Conservation (phyloP, 2,113 vertebrate species). For the Pteruthius melanotis region DNA sequence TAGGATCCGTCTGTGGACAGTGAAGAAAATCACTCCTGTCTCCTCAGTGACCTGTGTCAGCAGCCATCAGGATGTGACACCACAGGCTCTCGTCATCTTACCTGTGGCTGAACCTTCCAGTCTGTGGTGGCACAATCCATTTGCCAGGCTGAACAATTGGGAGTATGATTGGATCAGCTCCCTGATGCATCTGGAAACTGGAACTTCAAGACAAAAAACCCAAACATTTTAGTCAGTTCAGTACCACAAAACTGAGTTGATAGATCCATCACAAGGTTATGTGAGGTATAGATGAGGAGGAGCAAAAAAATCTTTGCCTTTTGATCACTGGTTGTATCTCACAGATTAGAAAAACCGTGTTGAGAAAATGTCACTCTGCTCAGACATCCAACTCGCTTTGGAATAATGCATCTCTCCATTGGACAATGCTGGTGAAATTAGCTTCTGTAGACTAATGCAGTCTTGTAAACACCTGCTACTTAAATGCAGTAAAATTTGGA, state of each 20-base stretch:
- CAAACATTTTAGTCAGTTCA: not conserved
- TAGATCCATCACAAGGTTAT: not conserved
- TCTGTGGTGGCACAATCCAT: not conserved
- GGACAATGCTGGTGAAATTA: not conserved
- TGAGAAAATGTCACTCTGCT: not conserved
- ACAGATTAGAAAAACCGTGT: not conserved
- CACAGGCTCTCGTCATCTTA: not conserved
- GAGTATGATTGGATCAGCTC: not conserved
- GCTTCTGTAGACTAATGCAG: not conserved
- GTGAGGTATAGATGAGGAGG: not conserved
- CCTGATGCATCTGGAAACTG: not conserved
- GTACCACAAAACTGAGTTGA: not conserved
- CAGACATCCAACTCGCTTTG: not conserved
- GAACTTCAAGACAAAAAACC: not conserved
- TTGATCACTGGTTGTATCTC: not conserved
- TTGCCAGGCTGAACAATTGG: not conserved
- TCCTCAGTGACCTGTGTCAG: not conserved
- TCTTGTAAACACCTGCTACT: not conserved
- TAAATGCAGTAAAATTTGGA: not conserved
- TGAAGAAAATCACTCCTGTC: not conserved
- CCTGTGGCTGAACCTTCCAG: not conserved
- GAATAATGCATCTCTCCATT: not conserved
- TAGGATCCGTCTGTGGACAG: not conserved
- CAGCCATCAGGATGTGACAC: not conserved
- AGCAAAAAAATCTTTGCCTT: not conserved